Conservation (phyloP, 2,888 invertebrate species). For the Eristalis tenax region DNA sequence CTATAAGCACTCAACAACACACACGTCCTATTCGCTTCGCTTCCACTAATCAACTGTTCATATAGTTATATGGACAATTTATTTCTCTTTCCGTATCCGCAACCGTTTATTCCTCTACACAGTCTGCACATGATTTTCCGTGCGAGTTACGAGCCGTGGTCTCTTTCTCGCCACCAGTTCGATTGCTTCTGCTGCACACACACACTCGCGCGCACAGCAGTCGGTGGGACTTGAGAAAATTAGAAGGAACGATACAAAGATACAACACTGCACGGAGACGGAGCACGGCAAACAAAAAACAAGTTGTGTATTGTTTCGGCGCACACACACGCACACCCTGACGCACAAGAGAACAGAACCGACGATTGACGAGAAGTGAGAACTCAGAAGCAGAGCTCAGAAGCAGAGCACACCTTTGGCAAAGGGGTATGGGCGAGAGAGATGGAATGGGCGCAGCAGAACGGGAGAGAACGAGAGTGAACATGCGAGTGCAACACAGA, state of each 20-base stretch:
- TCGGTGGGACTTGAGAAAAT: conserved; percentile 8
- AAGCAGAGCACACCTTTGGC: conserved; percentile 44
- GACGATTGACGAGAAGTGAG: not conserved
- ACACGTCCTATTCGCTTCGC: conserved; percentile 81
- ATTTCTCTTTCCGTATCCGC: conserved; percentile 74
- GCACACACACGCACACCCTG: not conserved
- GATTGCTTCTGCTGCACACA: no score
- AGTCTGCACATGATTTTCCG: conserved; percentile 11
- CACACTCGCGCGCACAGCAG: no score
- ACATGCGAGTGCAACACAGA: not conserved
- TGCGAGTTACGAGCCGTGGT: not conserved
- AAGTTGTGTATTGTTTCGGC: conserved; percentile 62
- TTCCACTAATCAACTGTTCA: conserved; percentile 80
- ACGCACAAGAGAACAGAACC: no score
- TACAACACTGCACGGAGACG: conserved; percentile 25
- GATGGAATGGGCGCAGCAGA: conserved; percentile 47
- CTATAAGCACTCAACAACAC: conserved; percentile 71
- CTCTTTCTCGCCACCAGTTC: not conserved
- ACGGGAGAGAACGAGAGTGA: conserved; percentile 71
- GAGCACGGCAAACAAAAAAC: conserved; percentile 57
- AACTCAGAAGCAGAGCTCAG: no score
- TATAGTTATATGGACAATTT: conserved; percentile 63
- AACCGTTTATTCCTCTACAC: conserved; percentile 37
- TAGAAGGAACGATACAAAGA: conserved; percentile 51
- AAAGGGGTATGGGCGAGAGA: not conserved